A percentile compares a stretch with the other conserved stretches of the same genome.
These are phyloP conservation scores for Temnothorax nylanderi DNA, from an alignment of 1,140 invertebrate species.

Conservation along the genomic window DNA sequence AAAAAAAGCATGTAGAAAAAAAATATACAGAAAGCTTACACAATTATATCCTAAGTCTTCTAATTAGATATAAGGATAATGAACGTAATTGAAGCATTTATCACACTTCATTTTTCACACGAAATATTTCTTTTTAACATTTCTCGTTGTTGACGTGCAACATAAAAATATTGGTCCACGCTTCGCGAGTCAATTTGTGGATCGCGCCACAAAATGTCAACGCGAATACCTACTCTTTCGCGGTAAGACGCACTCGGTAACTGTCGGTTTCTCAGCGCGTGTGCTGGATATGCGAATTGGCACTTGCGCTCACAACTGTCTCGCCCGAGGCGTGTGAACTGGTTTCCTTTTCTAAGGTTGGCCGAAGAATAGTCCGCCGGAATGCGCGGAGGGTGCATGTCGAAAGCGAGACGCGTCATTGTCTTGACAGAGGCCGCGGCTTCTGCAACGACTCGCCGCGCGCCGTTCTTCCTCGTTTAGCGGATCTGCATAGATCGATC, in stretches of 20 bases:
- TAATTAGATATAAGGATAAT: not conserved
- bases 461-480: constrained; percentile 17
- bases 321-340: constrained; percentile 49
- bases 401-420: constrained; percentile 55
- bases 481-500: constrained; percentile 51
- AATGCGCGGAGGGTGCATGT: constrained; percentile 21
- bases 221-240: not conserved
- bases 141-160: not conserved
- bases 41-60: not conserved
- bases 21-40: not conserved
- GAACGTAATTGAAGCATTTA: not conserved
- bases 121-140: not conserved
- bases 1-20: too few species aligned
- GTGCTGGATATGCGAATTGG: constrained; percentile 33
- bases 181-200: not conserved
- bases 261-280: constrained; percentile 9
- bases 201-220: not conserved
- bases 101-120: not conserved
- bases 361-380: constrained; percentile 25
- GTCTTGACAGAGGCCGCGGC: constrained; percentile 25
- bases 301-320: constrained; percentile 16
- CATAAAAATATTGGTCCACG: not conserved
- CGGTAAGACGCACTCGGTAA: constrained; percentile 1
- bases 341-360: constrained; percentile 50
- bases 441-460: constrained; percentile 7